Percentiles rank a stretch among this genome's conserved stretches.
phyloP scores from a whole-genome alignment of 1,140 invertebrate genomes.

The Doryteuthis pealeii region DNA sequence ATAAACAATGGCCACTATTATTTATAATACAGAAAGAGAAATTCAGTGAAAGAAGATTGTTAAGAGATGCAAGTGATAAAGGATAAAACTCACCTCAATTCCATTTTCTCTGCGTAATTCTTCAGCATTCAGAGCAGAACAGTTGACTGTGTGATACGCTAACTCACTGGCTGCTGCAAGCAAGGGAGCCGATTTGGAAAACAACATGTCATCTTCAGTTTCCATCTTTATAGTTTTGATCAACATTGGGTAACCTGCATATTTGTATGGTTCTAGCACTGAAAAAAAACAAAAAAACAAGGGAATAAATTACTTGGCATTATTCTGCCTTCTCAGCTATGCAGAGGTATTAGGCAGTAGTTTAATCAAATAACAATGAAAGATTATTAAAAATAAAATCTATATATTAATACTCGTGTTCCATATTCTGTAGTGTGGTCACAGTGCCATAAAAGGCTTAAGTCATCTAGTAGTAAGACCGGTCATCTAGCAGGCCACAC shows the following conservation, averaged over 20 bases:
- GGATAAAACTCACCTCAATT: conserved; percentile 69
- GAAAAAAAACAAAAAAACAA: conserved; percentile 32
- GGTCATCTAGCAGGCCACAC: no score
- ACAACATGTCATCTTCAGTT: conserved; percentile 88
- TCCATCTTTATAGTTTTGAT: conserved; percentile 95
- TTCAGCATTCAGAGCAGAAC: conserved; percentile 96
- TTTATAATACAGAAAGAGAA: neutral
- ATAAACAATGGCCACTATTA: no score
- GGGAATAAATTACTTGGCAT: no score
- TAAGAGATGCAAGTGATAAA: neutral
- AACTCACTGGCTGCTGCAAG: conserved; percentile 90
- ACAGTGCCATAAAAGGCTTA: no score
- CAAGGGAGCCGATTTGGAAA: conserved; percentile 80
- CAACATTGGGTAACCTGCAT: conserved; percentile 96
- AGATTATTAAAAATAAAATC: no score
- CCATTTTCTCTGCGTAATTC: conserved; percentile 92
- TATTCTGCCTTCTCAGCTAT: no score
- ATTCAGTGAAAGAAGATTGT: no score
- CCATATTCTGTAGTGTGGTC: no score
- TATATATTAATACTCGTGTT: no score
- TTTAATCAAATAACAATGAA: no score
- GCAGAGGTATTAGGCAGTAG: no score
- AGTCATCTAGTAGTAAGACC: no score
- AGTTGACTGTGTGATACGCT: conserved; percentile 93
- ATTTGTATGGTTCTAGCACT: conserved; percentile 96